Base-by-base conservation (phyloP, 1,140 invertebrate species). In the Diorhabda elongata region DNA sequence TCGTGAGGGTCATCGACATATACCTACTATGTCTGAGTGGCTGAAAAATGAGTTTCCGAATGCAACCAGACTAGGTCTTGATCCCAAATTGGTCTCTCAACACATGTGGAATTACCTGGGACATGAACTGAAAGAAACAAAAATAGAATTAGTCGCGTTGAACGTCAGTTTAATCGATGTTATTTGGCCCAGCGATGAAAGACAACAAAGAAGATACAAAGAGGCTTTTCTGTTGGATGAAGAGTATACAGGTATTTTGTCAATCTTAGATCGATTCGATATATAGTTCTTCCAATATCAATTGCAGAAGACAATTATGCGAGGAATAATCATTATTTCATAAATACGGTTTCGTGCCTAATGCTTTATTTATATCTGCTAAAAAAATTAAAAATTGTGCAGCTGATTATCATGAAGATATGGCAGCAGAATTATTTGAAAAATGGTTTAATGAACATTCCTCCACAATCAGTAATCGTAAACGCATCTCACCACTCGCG, bases 141-240 rank as follows among this genome's bases (percentile, higher is more conserved):
- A 87, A 0, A 80, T 87, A 72, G 77, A 82, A 64, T 81, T 97
- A 47, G 82, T 90, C 3, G 85, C 87, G 42, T 85, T 93, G 9
- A 84, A 84, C 44, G 85, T 85, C 44, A 95, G 95, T 78, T 81
- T 96, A 65, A 82, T 97, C 3, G 94, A 97, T 79, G 76, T 88
- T 64, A 87, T 95, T 41, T 96, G 95, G 94, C 87, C 87, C 44
- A 84, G 87, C 45, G 84, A 87, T 42, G 83, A 87, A 61, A 82
- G 87, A 58, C 88, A 88, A 11, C 79, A 79, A 72, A 84, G 78
- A 56, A 77, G 81, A 85, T 9, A 79, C 83, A 68, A 80, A 83
- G 68, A 77, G 85, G 78, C 73, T 1, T 81, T 79, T 60, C 58
- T 78, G n/a, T 52, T 52, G n/a, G 47, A 52, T 3, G 47, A 52